Evolutionary conservation across 1,140 invertebrate species (phyloP).

Genomic region (Acromyrmex heyeri): DNA sequence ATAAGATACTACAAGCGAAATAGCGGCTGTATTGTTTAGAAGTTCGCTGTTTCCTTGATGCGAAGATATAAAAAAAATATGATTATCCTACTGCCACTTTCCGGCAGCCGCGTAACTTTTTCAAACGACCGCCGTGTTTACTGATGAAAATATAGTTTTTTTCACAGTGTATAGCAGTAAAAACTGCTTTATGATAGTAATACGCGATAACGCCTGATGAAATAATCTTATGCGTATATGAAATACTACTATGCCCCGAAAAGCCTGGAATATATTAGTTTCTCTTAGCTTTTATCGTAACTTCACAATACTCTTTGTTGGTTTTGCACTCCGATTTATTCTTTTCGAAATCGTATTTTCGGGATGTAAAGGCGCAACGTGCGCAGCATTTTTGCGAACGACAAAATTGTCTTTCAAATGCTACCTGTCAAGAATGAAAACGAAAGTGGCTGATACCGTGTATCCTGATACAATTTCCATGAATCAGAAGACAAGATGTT

Average conservation of each 20-base stretch:
- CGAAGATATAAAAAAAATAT: slow-evolving; percentile 45
- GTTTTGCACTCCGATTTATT: neutral
- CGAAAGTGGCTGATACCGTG: slow-evolving; percentile 67
- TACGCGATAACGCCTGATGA: slow-evolving; percentile 26
- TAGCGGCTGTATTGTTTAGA: slow-evolving; percentile 45
- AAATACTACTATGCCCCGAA: neutral
- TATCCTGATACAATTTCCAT: slow-evolving; percentile 56
- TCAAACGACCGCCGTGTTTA: slow-evolving; percentile 43
- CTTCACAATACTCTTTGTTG: slow-evolving; percentile 26
- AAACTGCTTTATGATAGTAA: slow-evolving; percentile 41
- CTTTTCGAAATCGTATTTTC: neutral
- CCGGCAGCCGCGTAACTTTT: slow-evolving; percentile 29
- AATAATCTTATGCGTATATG: slow-evolving; percentile 26
- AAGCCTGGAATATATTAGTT: slow-evolving; percentile 51
- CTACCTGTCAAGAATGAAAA: slow-evolving; percentile 67
- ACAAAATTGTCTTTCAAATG: slow-evolving; percentile 72
- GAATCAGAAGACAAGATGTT: slow-evolving; percentile 50
- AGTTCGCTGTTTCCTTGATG: slow-evolving; percentile 28
- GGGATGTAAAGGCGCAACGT: slow-evolving; percentile 27
- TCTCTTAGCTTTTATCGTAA: slow-evolving; percentile 37
- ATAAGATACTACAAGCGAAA: slow-evolving; percentile 29
- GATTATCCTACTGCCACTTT: slow-evolving; percentile 20
- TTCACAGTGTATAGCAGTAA: slow-evolving; percentile 32
- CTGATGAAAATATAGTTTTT: slow-evolving; percentile 37
- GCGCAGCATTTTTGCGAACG: slow-evolving; percentile 20